Evolutionary conservation across 2,113 vertebrate genomes (phyloP), one percentile per base, ranked within the genome.

Genomic region (Chaetops frenatus): DNA sequence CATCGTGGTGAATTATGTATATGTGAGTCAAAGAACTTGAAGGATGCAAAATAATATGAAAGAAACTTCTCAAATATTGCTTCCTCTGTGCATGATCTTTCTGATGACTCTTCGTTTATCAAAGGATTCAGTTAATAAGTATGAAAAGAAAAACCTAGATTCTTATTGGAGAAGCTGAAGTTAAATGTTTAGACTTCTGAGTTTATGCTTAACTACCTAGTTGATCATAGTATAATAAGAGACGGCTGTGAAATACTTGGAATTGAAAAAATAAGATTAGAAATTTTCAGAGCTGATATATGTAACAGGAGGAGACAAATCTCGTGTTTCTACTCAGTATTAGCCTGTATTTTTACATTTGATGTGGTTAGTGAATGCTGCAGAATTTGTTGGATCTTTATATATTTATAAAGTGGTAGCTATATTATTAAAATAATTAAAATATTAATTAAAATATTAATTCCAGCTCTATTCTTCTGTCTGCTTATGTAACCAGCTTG

Each of bases 351-450:
- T 74, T 74, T 79, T 66, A 14, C 7, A 47, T 62, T 74, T 5
- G 33, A 0, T 51, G 7, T 2, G 2, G 4, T 53, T 69, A 61
- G 22, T 0, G 2, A 81, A 40, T 1, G 2, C 25, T 57, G 5
- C 50, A 81, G 71, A 29, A 53, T 38, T 72, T 86, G 18, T 20
- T 56, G 61, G n/a, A 27, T 65, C 0, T 3, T 48, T 33, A 10
- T 56, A 4, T 81, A 27, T 87, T 74, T 81, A n/a, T 72, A 13
- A 86, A 88, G 54, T 53, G 0, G 33, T 77, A 40, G 22, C 57
- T 84, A 35, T 0, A 9, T n/a, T n/a, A n/a, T n/a, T n/a, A n/a
- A n/a, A n/a, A n/a, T n/a, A n/a, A n/a, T n/a, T n/a, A n/a, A n/a
- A n/a, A n/a, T n/a, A 21, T 23, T 78, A 64, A 31, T 88, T 31